Evolutionary conservation across 2,797 vertebrate species (phyloP), one percentile per base, ranked within the genome.

Genomic region (Pangasius larnaudii): DNA sequence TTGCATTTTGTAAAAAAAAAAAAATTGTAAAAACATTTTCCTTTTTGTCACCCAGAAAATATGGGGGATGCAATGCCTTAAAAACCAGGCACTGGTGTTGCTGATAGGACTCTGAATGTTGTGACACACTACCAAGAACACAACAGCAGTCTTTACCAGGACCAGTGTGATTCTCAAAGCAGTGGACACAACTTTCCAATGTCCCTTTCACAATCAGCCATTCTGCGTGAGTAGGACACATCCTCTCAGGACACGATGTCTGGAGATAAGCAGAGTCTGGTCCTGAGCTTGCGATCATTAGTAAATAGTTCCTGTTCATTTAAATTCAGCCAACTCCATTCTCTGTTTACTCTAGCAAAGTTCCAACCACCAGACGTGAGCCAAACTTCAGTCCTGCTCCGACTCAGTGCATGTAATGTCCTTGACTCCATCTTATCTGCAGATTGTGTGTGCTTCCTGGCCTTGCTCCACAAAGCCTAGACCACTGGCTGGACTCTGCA

Each of bases 281-380:
- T 88, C 46, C 85, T 75, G 87, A 89, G 59, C 85, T 89, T 13
- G 79, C 63, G 51, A 85, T 90, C 90, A 87, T 90, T 91, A 90
- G 56, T 84, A 61, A 84, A 89, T 56, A 1, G 63, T 88, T 85
- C 88, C 87, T 88, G 63, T 83, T 88, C 65, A 82, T 90, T 88
- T 63, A 82, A 91, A 84, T 16, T 46, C 53, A 30, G 79, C 83
- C 74, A 72, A 71, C 63, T 85, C 65, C 19, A 80, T 72, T 86
- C 84, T 63, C 30, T 6, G 85, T 63, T 84, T 58, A 69, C 74
- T 86, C 49, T 80, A 78, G 80, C 80, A 53, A 27, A 78, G 86
- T 72, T 74, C 84, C 80, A 85, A 88, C 33, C 4, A 24, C 49
- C 39, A 46, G 33, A 65, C 58, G 56, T 86, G 79, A 63, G 78